Evolutionary conservation across 64 coral and sea anemone genomes (phyloP).

Genomic region (Stylophora pistillata): DNA sequence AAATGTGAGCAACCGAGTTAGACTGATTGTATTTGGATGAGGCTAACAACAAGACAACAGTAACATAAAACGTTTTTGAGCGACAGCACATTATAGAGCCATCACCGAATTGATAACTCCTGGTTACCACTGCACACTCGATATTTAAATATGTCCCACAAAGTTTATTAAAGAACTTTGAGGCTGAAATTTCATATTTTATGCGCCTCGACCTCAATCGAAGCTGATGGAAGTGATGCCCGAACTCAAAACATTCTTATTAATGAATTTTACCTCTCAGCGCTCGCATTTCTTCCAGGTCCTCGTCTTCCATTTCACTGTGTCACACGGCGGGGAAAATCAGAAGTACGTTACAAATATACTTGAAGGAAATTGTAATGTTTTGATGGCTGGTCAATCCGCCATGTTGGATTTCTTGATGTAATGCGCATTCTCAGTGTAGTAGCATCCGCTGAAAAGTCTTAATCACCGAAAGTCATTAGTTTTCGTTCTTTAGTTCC

Average conservation of each 20-base stretch:
- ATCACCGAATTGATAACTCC: not conserved
- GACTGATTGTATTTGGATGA: conserved; percentile 26
- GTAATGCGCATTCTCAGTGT: not conserved
- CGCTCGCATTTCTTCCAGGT: conserved; percentile 62
- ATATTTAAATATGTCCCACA: not conserved
- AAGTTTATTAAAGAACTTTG: too few species aligned
- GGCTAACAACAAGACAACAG: not conserved
- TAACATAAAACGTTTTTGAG: not conserved
- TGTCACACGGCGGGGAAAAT: too few species aligned
- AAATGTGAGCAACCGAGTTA: not conserved
- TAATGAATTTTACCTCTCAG: conserved; percentile 32
- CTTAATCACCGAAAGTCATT: too few species aligned
- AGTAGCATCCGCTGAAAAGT: not conserved
- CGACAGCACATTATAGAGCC: not conserved
- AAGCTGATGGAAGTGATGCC: not conserved
- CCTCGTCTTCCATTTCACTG: conserved; percentile 56
- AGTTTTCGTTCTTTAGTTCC: too few species aligned
- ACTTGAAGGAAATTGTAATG: not conserved
- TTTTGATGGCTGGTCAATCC: not conserved
- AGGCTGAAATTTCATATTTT: not conserved
- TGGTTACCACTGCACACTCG: not conserved
- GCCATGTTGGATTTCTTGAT: conserved; percentile 4
- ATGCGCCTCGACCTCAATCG: not conserved
- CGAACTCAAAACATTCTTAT: not conserved
- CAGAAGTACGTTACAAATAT: not conserved